Evolutionary conservation across 2,113 vertebrate species (phyloP).

Genomic region (Bambusicola thoracicus): DNA sequence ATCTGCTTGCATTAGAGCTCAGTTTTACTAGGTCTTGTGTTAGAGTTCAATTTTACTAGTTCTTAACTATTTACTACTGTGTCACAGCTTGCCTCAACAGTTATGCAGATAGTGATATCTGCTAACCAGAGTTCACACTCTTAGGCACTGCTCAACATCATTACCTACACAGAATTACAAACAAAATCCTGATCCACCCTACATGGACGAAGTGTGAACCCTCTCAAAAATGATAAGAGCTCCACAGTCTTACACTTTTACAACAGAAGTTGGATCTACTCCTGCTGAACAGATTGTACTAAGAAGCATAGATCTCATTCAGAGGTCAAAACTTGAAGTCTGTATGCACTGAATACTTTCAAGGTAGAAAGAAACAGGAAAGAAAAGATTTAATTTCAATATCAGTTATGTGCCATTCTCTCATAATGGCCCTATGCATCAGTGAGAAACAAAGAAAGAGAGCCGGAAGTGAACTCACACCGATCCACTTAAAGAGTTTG

Average conservation of each 20-base stretch:
- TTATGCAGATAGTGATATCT: background rate
- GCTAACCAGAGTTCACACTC: background rate
- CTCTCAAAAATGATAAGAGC: background rate
- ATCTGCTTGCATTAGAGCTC: background rate
- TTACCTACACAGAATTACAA: background rate
- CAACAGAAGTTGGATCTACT: background rate
- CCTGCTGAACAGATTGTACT: background rate
- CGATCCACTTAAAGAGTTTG: background rate
- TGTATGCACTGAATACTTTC: accelerated
- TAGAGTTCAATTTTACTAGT: background rate
- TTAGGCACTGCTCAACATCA: background rate
- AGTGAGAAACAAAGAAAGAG: background rate
- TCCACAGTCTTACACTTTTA: background rate
- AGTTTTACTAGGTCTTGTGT: no score
- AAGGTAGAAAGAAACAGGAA: background rate
- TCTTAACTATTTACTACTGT: background rate
- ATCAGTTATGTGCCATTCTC: background rate
- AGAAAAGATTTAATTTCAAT: background rate
- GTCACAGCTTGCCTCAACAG: background rate
- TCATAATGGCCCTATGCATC: accelerated
- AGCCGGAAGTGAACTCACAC: background rate
- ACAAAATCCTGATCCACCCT: background rate
- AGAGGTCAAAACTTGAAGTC: background rate
- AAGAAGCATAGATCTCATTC: background rate
- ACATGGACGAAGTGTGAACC: background rate